phyloP scores from a whole-genome alignment of 2,888 invertebrate genomes.

The Harpalus rubripes region DNA sequence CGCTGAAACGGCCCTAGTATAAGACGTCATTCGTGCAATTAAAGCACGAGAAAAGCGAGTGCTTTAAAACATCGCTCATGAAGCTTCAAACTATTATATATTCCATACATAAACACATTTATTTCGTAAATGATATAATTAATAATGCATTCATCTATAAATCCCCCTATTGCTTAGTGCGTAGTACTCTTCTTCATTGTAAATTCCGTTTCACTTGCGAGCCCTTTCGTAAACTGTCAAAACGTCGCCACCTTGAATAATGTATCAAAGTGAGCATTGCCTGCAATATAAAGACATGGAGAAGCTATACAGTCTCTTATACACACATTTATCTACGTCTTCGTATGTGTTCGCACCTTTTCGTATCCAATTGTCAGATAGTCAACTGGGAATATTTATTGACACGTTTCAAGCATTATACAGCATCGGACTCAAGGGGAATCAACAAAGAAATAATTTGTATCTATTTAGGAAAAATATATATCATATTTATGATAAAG shows the following conservation, averaged over 20 bases:
- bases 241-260: conserved; percentile 49
- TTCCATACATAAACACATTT: no score
- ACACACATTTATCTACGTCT: not conserved
- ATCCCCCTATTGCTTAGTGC: not conserved
- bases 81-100: no score
- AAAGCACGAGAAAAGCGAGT: no score
- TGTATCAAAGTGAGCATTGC: conserved; percentile 46
- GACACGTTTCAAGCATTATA: not conserved
- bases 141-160: not conserved
- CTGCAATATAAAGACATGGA: not conserved
- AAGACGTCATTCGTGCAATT: no score
- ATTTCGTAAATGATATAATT: not conserved
- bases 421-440: not conserved
- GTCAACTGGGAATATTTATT: not conserved
- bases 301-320: not conserved
- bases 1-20: no score
- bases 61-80: no score
- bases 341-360: not conserved
- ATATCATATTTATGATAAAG: not conserved
- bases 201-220: conserved; percentile 54
- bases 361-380: not conserved
- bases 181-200: conserved; percentile 22
- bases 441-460: not conserved
- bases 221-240: conserved; percentile 53
- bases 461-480: not conserved